phyloP scores from a whole-genome alignment of 2,888 invertebrate species.

The Catocala nupta region DNA sequence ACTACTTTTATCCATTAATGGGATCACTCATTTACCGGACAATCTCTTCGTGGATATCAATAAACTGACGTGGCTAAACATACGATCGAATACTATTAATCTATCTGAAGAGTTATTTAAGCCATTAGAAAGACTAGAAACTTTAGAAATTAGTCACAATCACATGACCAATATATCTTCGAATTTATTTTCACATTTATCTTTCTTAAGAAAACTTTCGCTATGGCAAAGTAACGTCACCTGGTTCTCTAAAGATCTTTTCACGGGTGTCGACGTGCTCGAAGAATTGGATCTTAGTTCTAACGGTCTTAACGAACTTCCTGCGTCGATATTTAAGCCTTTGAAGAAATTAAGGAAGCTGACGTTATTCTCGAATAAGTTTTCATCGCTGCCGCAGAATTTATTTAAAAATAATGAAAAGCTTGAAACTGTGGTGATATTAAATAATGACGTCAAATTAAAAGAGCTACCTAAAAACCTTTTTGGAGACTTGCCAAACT shows the following conservation, averaged over 20 bases:
- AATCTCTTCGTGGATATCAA: slow-evolving; percentile 88
- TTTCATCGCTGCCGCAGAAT: slow-evolving; percentile 88
- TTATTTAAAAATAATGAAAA: slow-evolving; percentile 87
- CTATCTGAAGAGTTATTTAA: slow-evolving; percentile 87
- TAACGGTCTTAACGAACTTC: slow-evolving; percentile 89
- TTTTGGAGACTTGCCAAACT: slow-evolving; percentile 87
- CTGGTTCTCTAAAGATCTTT: slow-evolving; percentile 88
- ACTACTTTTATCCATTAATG: slow-evolving; percentile 88
- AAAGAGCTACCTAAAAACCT: slow-evolving; percentile 86
- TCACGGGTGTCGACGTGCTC: slow-evolving; percentile 88
- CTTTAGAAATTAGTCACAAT: slow-evolving; percentile 90
- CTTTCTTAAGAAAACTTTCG: slow-evolving; percentile 88
- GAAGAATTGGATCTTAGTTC: slow-evolving; percentile 90
- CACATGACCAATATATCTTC: slow-evolving; percentile 88
- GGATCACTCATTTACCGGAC: slow-evolving; percentile 87
- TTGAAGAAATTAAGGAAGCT: slow-evolving; percentile 88
- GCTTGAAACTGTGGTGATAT: slow-evolving; percentile 84
- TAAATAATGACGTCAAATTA: slow-evolving; percentile 87
- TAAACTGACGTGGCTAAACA: slow-evolving; percentile 89
- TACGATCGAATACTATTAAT: slow-evolving; percentile 88
- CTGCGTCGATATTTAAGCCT: slow-evolving; percentile 88
- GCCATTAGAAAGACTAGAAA: slow-evolving; percentile 85
- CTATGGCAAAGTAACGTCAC: slow-evolving; percentile 90
- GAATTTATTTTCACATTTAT: slow-evolving; percentile 88
- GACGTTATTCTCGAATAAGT: slow-evolving; percentile 90